Evolutionary conservation across 1,140 invertebrate genomes (phyloP).

Genomic region (Nymphalis io): DNA sequence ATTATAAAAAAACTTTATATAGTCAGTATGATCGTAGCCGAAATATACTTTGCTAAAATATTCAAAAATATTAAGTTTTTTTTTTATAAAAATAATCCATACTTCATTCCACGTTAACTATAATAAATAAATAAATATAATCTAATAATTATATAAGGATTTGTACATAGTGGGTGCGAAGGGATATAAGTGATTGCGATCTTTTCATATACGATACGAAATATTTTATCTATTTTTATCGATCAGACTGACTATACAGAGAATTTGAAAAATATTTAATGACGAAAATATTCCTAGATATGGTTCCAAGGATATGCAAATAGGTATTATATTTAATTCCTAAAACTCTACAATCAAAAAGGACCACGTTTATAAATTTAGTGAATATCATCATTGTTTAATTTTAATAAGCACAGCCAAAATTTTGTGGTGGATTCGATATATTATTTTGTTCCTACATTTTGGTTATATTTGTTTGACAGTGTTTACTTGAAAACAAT

Average conservation of each 20-base stretch:
- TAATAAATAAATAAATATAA: background rate
- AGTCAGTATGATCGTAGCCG: background rate
- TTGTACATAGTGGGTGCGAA: background rate
- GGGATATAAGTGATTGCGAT: background rate
- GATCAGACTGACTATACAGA: slow-evolving; percentile 16
- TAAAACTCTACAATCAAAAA: slow-evolving; percentile 45
- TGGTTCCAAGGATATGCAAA: slow-evolving; percentile 62
- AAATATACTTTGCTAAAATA: slow-evolving; percentile 1
- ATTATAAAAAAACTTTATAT: background rate
- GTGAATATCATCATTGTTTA: slow-evolving; percentile 51
- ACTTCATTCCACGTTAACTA: background rate
- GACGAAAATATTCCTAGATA: slow-evolving; percentile 44
- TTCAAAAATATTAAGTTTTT: background rate
- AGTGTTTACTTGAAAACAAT: slow-evolving; percentile 19
- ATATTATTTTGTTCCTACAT: slow-evolving; percentile 28
- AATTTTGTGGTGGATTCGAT: slow-evolving; percentile 66
- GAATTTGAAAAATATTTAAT: slow-evolving; percentile 2
- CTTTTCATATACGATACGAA: no score
- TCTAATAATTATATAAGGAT: background rate
- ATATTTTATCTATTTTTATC: background rate
- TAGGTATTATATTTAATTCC: slow-evolving; percentile 43
- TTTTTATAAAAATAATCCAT: background rate
- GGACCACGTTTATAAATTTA: slow-evolving; percentile 49
- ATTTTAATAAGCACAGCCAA: slow-evolving; percentile 74
- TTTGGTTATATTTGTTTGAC: background rate